Base-by-base conservation (phyloP, 2,888 invertebrate genomes). In the Platycnemis pennipes region DNA sequence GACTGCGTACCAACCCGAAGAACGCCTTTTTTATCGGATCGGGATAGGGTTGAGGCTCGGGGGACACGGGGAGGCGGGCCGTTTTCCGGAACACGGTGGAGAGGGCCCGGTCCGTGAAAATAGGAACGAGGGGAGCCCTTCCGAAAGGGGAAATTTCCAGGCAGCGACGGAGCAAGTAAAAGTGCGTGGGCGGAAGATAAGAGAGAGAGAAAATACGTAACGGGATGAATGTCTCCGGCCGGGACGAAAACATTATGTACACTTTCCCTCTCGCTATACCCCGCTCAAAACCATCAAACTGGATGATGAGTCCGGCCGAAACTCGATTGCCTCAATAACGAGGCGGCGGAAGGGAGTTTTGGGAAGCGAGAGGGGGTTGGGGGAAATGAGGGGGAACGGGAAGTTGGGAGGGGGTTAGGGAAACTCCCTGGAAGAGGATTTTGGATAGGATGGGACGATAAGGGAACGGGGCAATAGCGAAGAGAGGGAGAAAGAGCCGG, bases 301-400 rank as follows among this genome's bases (percentile, higher is more conserved):
- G 63, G 26, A 63, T 63, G 63, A 63, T 63, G 63, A 63, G 22
- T 63, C 63, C 63, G n/a, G 8, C 26, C 26, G n/a, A 63, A n/a
- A n/a, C 63, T 63, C 63, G 63, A 63, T 63, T 63, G n/a, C 63
- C n/a, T 63, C 63, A 26, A 63, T 63, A 26, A 63, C 63, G 63
- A 63, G 53, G 53, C 53, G 53, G 53, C n/a, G 77, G n/a, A 26
- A 77, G 77, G 31, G 77, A 31, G 77, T 37, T 19, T 37, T n/a
- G 31, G 31, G 37, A n/a, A 37, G 77, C 37, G 77, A 7, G 37
- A 42, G 19, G 42, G 86, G 42, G 19, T 42, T 7, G 44, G 22
- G 16, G 42, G 13, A 44, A 42, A 37, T 2, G 22, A 31, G 5
- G 13, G 86, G 42, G 86, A 44, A 77, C 4, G 8, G 3, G 37